Conservation (phyloP, 1,140 invertebrate genomes). For the Drosophila tristis region DNA sequence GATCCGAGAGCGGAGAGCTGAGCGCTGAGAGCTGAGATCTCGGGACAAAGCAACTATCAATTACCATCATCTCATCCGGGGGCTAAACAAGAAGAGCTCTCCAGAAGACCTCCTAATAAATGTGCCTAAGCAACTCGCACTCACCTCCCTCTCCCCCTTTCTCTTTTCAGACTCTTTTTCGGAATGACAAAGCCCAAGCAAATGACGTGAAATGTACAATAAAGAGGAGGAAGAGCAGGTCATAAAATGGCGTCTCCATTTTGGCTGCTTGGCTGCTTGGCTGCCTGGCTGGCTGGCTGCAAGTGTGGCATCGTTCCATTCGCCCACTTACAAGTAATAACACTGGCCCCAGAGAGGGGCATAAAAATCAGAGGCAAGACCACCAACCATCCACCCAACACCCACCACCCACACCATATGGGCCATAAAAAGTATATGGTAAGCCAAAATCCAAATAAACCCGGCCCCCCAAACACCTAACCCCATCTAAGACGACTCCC, state of each 20-base stretch:
- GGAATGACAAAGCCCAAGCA: constrained; percentile 71
- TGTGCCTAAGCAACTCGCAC: constrained; percentile 47
- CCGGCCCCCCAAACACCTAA: constrained; percentile 8
- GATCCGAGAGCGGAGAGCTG: neutral
- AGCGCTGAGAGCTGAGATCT: neutral
- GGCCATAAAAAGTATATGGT: constrained; percentile 74
- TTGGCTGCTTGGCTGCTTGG: no score
- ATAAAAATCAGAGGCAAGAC: constrained; percentile 67
- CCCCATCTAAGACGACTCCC: constrained; percentile 5
- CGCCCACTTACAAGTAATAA: constrained; percentile 77
- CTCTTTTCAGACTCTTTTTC: constrained; percentile 27
- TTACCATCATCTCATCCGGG: constrained; percentile 64
- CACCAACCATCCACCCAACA: neutral
- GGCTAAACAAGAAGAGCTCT: constrained; percentile 61
- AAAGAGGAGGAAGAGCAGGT: constrained; percentile 43
- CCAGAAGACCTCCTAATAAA: constrained; percentile 50
- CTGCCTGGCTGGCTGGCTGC: constrained; percentile 20
- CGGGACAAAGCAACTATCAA: constrained; percentile 64
- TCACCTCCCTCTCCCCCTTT: constrained; percentile 7
- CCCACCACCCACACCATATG: constrained; percentile 31
- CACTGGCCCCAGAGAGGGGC: constrained; percentile 37
- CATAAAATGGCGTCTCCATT: constrained; percentile 54
- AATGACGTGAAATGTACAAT: constrained; percentile 70
- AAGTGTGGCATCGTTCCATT: constrained; percentile 46
- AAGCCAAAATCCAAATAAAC: constrained; percentile 44